phyloP scores from a whole-genome alignment of 2,888 invertebrate species.

The Augiades crinisus region DNA sequence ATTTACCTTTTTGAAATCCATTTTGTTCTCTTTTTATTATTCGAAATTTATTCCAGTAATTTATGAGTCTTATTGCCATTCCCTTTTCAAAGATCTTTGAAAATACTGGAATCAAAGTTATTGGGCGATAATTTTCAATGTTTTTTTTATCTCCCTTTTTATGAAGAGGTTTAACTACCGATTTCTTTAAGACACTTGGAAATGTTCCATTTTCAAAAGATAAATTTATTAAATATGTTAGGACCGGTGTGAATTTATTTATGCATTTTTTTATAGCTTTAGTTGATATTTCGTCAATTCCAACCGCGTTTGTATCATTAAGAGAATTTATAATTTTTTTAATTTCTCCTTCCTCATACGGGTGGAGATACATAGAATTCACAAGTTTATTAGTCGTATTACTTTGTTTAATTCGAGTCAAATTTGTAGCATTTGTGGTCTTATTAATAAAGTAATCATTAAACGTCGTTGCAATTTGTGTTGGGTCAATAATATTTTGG shows the following conservation, averaged over 20 bases:
- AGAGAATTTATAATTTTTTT: slow-evolving; percentile 3
- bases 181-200: slow-evolving; percentile 1
- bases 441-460: slow-evolving; percentile 2
- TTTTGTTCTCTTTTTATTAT: slow-evolving; percentile 5
- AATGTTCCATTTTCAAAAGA: slow-evolving; percentile 7
- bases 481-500: neutral
- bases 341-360: neutral
- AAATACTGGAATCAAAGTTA: slow-evolving; percentile 3
- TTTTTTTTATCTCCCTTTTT: slow-evolving; percentile 4
- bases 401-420: neutral
- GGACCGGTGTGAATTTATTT: neutral
- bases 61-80: slow-evolving; percentile 12
- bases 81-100: slow-evolving; percentile 17
- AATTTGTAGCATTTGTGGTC: neutral
- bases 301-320: slow-evolving; percentile 5
- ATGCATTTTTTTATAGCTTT: slow-evolving; percentile 1
- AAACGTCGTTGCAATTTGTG: neutral
- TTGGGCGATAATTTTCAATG: slow-evolving; percentile 13
- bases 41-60: slow-evolving; percentile 1
- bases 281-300: slow-evolving; percentile 9
- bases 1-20: slow-evolving; percentile 14
- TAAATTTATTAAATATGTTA: slow-evolving; percentile 9
- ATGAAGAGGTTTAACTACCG: slow-evolving; percentile 1
- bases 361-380: neutral
- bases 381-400: neutral